Evolutionary conservation across 2,797 vertebrate species (phyloP), one percentile per base, ranked within the genome.

Genomic region (Etheostoma nigrum): DNA sequence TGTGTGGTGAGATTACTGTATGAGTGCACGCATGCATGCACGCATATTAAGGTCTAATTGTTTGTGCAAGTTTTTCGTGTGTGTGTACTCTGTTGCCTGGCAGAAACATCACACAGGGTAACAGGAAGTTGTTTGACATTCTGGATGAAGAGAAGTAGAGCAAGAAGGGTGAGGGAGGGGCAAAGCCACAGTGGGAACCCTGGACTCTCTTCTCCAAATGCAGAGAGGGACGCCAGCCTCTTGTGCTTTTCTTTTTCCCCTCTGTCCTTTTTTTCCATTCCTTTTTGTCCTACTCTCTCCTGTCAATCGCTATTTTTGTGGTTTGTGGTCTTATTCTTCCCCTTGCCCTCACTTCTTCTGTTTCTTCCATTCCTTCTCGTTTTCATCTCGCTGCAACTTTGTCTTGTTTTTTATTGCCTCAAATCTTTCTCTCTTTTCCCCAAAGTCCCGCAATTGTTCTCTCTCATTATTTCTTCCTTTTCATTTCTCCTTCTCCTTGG

Each of bases 51-150:
- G 51, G 76, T 62, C 47, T 82, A 79, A 79, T 83, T 88, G 82
- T 82, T 76, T 65, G 58, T 74, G 65, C 51, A 49, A 77, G 70
- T 78, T 63, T 25, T 74, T 55, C 0, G 60, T 4, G 21, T 40
- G 72, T 58, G 21, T 49, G 27, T 47, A 18, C 44, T 36, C 51
- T 59, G 82, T 81, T 86, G 86, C 78, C 84, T 88, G 85, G 83
- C 86, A 88, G 80, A 66, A 81, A 82, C 72, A 84, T 87, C 83
- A 81, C 80, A 87, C 74, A 86, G 79, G 72, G 83, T 83, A 72
- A 62, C 85, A 92, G 90, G 88, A 91, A 91, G 90, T 88, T 79
- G 86, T 90, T 90, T 90, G 81, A 83, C 69, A 81, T 84, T 87
- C 83, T 88, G 84, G 75, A 70, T 81, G 75, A 73, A 52, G 81